A percentile compares a stretch with the other conserved stretches of the same genome.
Conservation (phyloP, 2,797 vertebrate genomes). For the Sandelia bainsii region DNA sequence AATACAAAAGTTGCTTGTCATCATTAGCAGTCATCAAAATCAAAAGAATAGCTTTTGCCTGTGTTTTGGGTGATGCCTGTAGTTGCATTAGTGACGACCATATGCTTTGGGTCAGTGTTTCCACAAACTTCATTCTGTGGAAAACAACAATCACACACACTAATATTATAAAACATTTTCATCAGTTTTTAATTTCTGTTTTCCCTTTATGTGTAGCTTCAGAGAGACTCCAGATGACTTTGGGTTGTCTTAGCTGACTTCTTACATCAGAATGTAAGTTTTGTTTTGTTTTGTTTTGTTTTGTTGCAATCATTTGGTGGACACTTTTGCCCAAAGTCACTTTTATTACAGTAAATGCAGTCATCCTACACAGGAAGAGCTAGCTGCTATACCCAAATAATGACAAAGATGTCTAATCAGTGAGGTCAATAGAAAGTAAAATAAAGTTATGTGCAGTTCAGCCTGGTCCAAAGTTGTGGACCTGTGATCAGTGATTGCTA, state of each 20-base stretch:
- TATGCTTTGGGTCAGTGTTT: constrained; percentile 33
- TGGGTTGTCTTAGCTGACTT: neutral
- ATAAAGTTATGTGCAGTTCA: too few species aligned
- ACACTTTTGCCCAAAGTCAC: neutral
- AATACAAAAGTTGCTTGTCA: neutral
- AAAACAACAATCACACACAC: constrained; percentile 14
- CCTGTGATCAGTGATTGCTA: too few species aligned
- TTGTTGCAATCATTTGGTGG: neutral
- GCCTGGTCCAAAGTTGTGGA: too few species aligned
- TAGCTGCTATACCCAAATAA: neutral
- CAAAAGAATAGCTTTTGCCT: constrained; percentile 18
- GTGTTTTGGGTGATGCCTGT: constrained; percentile 3
- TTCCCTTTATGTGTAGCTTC: neutral
- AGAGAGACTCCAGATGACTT: constrained; percentile 14
- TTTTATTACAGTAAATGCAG: neutral
- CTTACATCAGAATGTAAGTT: neutral
- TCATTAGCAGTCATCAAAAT: constrained; percentile 6
- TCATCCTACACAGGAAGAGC: neutral
- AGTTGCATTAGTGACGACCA: constrained; percentile 1
- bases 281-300: neutral
- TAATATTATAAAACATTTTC: constrained; percentile 1
- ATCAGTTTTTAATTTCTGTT: neutral
- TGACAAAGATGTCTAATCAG: too few species aligned
- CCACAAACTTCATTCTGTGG: constrained; percentile 11
- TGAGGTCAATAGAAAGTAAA: too few species aligned